Evolutionary conservation across 2,113 vertebrate genomes (phyloP).

Genomic region (Centrocercus urophasianus): DNA sequence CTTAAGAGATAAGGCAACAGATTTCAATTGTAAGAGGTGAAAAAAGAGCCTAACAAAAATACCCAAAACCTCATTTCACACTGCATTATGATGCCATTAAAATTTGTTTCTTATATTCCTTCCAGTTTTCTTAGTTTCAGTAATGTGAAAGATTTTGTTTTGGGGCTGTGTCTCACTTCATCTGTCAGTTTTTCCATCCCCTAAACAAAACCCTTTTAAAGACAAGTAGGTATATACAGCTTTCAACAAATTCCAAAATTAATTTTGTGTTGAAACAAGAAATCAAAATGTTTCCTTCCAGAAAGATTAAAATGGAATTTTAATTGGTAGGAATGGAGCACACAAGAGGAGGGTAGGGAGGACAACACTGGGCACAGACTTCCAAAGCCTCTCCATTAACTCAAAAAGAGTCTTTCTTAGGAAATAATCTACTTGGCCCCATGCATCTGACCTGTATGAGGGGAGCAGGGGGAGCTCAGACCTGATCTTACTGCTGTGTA

Average conservation of each 20-base stretch:
- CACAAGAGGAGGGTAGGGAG: background rate
- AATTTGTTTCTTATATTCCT: background rate
- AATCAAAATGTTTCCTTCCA: slow-evolving; percentile 19
- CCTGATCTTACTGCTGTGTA: background rate
- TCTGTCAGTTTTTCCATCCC: background rate
- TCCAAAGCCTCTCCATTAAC: slow-evolving; percentile 8
- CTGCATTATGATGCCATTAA: background rate
- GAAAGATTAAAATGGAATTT: slow-evolving; percentile 2
- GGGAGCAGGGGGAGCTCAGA: background rate
- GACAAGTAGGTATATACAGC: background rate
- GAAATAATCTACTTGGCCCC: background rate
- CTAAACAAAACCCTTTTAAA: slow-evolving; percentile 25
- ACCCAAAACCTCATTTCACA: background rate
- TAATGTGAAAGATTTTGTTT: background rate
- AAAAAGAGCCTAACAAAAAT: background rate
- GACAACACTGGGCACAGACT: background rate
- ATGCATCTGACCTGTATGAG: background rate
- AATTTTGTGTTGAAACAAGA: slow-evolving; percentile 23
- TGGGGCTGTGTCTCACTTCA: background rate
- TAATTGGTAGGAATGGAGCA: background rate
- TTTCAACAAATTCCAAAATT: slow-evolving; percentile 4
- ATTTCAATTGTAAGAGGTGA: background rate
- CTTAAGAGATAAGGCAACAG: background rate
- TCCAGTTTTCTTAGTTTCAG: background rate
- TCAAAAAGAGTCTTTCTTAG: background rate